Evolutionary conservation across 2,797 vertebrate genomes (phyloP), one percentile per base, ranked within the genome.

Genomic region (Australoheros facetus): DNA sequence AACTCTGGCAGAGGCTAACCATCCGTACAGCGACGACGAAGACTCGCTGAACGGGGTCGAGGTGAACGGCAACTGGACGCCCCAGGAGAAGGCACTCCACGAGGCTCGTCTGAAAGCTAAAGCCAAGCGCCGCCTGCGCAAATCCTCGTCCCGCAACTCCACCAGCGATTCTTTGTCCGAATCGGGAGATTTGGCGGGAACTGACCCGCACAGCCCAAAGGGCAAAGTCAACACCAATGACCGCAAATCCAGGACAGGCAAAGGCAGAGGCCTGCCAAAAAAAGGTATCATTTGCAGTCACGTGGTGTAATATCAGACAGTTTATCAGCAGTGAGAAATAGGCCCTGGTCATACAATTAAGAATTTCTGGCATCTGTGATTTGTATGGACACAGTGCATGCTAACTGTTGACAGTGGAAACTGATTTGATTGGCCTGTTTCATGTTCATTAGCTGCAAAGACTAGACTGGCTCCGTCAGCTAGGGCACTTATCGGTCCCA

Each of bases 241-340:
- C 94, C 94, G 96, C 84, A 95, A 95, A 82, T 97, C 97, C 51
- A 94, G 97, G 75, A 93, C 93, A 3, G 97, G 96, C 69, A 97
- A 97, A 88, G 97, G 97, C 51, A 88, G 97, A 6, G 97, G 97
- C 12, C 94, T 97, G 62, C 97, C 97, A 51, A 97, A 97, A 80
- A 97, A 97, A 95, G 97, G 97, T 97, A 57, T 8, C 28, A 3
- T 34, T 59, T 60, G 13, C 19, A 42, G n/a, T 23, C n/a, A 7
- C 21, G 16, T 21, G 11, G 6, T 3, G 16, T 17, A 16, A 16
- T 45, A 5, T 45, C 42, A 14, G 42, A 5, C 16, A 17, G 45
- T 48, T 45, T 45, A 13, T 13, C 42, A 14, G 13, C 13, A 45
- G 13, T 45, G 12, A 45, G 42, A 45, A 45, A 45, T 4, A 11